Evolutionary conservation across 2,797 vertebrate species (phyloP), one percentile per base, ranked within the genome.

Genomic region (Columba guinea): DNA sequence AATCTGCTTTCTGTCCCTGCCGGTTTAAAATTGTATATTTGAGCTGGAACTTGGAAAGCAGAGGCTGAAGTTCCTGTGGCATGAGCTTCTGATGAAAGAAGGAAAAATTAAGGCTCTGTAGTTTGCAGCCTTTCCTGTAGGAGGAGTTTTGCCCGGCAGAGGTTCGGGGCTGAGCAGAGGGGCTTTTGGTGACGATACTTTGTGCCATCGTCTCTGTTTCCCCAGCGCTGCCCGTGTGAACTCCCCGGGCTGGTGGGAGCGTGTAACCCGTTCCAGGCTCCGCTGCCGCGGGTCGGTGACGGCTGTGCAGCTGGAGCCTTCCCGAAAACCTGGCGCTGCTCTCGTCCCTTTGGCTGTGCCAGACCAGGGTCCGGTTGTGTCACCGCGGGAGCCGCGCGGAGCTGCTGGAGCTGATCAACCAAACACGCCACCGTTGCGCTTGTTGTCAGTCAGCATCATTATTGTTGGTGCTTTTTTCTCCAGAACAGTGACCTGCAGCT

Each of bases 371-470:
- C 4, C 3, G 64, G 70, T 17, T 41, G 27, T 28, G 5, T 14
- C 16, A 35, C 48, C 4, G 39, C 3, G 24, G 24, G 46, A 21
- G 34, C 18, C 0, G 2, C 17, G 1, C 28, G 20, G 62, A 48
- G 74, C n/a, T 39, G 5, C 7, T 14, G 16, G 2, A 35, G 35
- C 12, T 32, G 28, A 18, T 23, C 5, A 35, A 12, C 48, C 10
- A 8, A 51, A 28, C 4, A 35, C 34, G 19, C 44, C 59, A 27
- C 9, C 52, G 20, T 10, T 49, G 30, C 17, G 48, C 13, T 23
- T 70, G 1, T 39, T 28, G 41, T 44, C 41, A 17, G 19, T 17
- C 1, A 10, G 16, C 19, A 8, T 24, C 23, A 23, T 39, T 2
- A 9, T 71, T 7, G 20, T 59, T 28, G 32, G 11, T 69, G 28